Conservation (phyloP, 2,797 vertebrate genomes). For the Tiaroga cobitis region DNA sequence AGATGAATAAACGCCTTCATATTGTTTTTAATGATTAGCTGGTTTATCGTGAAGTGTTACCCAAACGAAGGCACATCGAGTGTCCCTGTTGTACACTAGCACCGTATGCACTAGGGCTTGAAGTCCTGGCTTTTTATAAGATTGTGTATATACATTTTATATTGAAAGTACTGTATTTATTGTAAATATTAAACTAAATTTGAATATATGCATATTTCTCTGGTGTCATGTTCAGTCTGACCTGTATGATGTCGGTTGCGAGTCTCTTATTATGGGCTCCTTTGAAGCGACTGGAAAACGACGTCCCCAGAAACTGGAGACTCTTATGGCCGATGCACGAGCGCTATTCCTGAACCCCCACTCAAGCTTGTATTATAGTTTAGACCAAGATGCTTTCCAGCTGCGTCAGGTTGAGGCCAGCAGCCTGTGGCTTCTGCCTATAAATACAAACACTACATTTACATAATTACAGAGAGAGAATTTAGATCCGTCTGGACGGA, state of each 20-base stretch:
- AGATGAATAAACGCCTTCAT: too few species aligned
- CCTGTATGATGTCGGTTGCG: slow-evolving; percentile 51
- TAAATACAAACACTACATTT: slow-evolving; percentile 95
- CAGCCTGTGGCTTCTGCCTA: slow-evolving; percentile 88
- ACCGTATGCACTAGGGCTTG: slow-evolving; percentile 83
- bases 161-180: slow-evolving; percentile 92
- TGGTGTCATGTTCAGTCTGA: slow-evolving; percentile 50
- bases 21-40: neutral
- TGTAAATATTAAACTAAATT: slow-evolving; percentile 89
- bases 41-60: neutral
- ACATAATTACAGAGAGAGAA: slow-evolving; percentile 88
- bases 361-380: slow-evolving; percentile 78
- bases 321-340: slow-evolving; percentile 56
- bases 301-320: slow-evolving; percentile 46
- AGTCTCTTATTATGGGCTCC: slow-evolving; percentile 62
- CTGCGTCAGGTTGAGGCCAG: slow-evolving; percentile 84
- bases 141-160: slow-evolving; percentile 86
- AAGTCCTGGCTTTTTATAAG: slow-evolving; percentile 90
- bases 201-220: slow-evolving; percentile 59
- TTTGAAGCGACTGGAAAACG: too few species aligned
- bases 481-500: slow-evolving; percentile 85
- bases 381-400: slow-evolving; percentile 88
- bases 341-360: slow-evolving; percentile 67
- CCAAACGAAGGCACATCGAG: slow-evolving; percentile 79
- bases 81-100: slow-evolving; percentile 86